Evolutionary conservation across 1,140 invertebrate genomes (phyloP), one percentile per base, ranked within the genome.

Genomic region (Proales similis): DNA sequence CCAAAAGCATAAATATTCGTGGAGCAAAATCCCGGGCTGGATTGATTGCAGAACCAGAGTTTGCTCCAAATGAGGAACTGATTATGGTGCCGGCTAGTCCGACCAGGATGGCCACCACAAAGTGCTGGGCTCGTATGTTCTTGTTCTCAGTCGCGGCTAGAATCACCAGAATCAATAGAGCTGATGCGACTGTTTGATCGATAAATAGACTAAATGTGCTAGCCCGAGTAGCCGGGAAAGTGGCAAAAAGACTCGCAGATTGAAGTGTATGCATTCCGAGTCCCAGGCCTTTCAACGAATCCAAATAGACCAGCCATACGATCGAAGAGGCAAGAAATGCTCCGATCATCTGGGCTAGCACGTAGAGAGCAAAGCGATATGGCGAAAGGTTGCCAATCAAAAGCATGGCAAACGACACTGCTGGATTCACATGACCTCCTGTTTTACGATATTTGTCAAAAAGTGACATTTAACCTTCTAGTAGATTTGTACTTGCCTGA

Each of bases 21-120:
- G 62, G 62, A 5, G 45, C 26, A 39, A 63, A 48, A 42, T 63
- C 62, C 33, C 62, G 22, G 12, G 62, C 62, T 20, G 82, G 82
- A 71, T 84, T 84, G 45, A 84, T 74, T 2, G 81, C 79, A 60
- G 79, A 82, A 20, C 81, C 82, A 66, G 79, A 81, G 69, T 84
- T 84, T 26, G 72, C 65, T 14, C 71, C 73, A 66, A 80, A 80
- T 11, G 79, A 73, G 66, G 81, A 72, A 19, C 80, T 77, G 49
- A 83, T 79, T 19, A 70, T 74, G 32, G 51, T 27, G 14, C 48
- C 7, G 17, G 42, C 36, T 2, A 63, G 14, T 26, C 62, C 62
- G 19, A 63, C 29, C 7, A 19, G 33, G 4, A 63, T 9, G n/a
- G 62, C 39, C 6, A 42, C 22, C 17, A 30, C 24, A 20, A 20